These are phyloP conservation scores for Onthophagus taurus DNA, from an alignment of 1,140 invertebrate genomes.

Conservation along the genomic window DNA sequence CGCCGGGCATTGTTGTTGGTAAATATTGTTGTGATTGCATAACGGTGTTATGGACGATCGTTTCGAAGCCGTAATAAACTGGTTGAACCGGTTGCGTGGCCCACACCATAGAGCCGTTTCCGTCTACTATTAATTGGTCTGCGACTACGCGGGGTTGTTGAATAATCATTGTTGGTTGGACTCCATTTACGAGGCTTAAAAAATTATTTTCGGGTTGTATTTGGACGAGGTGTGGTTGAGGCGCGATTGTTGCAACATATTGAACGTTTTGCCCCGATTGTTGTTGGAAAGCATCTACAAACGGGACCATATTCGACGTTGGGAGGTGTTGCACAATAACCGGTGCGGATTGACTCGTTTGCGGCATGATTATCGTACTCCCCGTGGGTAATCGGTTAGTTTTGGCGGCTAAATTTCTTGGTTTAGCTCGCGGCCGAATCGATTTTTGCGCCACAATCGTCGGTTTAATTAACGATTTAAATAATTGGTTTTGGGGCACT, in stretches of 20 bases:
- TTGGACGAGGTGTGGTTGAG: constrained; percentile 37
- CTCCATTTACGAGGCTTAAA: constrained; percentile 52
- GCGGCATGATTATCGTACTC: constrained; percentile 21
- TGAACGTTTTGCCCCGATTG: constrained; percentile 57
- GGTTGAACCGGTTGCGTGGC: constrained; percentile 44
- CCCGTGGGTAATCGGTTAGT: constrained; percentile 7
- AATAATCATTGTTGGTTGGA: constrained; percentile 44
- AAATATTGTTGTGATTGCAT: constrained; percentile 77
- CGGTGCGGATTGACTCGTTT: constrained; percentile 41
- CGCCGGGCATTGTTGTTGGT: constrained; percentile 63
- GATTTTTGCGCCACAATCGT: constrained; percentile 19
- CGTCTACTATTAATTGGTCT: constrained; percentile 32
- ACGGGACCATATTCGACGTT: constrained; percentile 56
- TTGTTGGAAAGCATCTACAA: constrained; percentile 56
- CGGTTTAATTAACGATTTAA: constrained; percentile 22
- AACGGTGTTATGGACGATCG: constrained; percentile 74
- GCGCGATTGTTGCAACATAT: constrained; percentile 49
- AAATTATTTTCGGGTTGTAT: constrained; percentile 48
- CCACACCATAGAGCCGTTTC: constrained; percentile 34
- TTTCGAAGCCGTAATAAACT: constrained; percentile 71
- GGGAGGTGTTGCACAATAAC: constrained; percentile 55
- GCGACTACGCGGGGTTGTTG: constrained; percentile 30
- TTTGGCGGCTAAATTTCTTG: constrained; percentile 24
- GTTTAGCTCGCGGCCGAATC: constrained; percentile 19
- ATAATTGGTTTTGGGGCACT: constrained; percentile 24